phyloP scores from a whole-genome alignment of 2,888 invertebrate genomes.

The Cheilosia vulpina region DNA sequence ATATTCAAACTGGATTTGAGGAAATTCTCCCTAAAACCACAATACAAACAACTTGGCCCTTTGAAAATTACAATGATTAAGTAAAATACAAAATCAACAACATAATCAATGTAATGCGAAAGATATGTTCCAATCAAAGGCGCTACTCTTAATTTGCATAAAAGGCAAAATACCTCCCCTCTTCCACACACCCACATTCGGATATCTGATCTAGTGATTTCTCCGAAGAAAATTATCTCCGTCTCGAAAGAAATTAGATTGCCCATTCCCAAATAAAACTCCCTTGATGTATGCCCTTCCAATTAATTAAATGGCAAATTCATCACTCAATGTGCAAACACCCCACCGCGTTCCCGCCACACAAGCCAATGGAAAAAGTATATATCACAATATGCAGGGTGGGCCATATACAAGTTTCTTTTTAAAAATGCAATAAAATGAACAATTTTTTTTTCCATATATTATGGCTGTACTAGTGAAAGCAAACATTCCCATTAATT shows the following conservation, averaged over 20 bases:
- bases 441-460: too few relatives aligned
- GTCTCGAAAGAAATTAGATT: not conserved
- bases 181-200: not conserved
- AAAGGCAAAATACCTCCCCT: not conserved
- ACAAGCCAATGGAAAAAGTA: not conserved
- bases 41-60: too few relatives aligned
- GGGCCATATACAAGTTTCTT: too few relatives aligned
- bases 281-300: not conserved
- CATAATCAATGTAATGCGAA: too few relatives aligned
- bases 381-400: constrained; percentile 1
- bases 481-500: too few relatives aligned
- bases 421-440: too few relatives aligned
- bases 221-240: not conserved
- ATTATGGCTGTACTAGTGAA: too few relatives aligned
- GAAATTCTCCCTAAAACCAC: too few relatives aligned
- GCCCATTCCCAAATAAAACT: not conserved
- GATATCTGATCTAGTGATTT: not conserved
- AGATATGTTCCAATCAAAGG: not conserved
- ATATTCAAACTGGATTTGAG: too few relatives aligned
- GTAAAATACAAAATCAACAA: too few relatives aligned
- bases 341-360: not conserved
- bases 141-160: constrained; percentile 5
- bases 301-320: constrained; percentile 40
- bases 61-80: too few relatives aligned
- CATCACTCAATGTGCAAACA: constrained; percentile 33